Evolutionary conservation across 2,888 invertebrate species (phyloP), one percentile per base, ranked within the genome.

Genomic region (Heliothis peltigera): DNA sequence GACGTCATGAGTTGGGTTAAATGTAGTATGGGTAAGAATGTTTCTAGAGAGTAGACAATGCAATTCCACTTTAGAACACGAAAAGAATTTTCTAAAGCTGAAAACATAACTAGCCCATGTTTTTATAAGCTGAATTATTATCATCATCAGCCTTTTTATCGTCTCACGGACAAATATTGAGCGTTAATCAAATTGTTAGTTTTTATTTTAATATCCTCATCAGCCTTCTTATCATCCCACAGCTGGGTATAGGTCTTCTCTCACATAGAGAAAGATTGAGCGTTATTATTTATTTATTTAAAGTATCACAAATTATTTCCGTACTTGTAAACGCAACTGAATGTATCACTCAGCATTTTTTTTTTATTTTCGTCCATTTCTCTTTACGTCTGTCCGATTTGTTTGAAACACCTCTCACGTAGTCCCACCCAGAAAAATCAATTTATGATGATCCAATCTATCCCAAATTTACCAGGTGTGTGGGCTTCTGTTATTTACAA

Each of bases 401-500:
- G 49, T 64, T 54, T 21, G n/a, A 25, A 54, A 57, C 35, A 39
- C 47, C 25, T 35, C 54, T 46, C 55, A 53, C 51, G 46, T 62
- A 52, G 52, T 47, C 12, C 22, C 18, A 44, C 67, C 49, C 51
- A 43, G 47, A 68, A 72, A 71, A 76, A 68, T 57, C 59, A 48
- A 65, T 76, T 60, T 72, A 48, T 35, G 56, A 69, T 59, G 59
- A 76, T 66, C 61, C 61, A 69, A 72, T 76, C 48, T 52, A 61
- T 60, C 54, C 53, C 61, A 57, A 59, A 66, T 72, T 64, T 72
- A 61, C 59, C 64, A 68, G 68, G 68, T 76, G 63, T 71, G 64
- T 75, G 60, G 60, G 55, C 64, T 73, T 76, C 6, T 35, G 43
- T 62, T 72, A 66, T 76, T 76, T 64, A 59, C 63, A 76, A 58